Base-by-base conservation (phyloP, 2,888 invertebrate genomes). In the Hypena proboscidalis region DNA sequence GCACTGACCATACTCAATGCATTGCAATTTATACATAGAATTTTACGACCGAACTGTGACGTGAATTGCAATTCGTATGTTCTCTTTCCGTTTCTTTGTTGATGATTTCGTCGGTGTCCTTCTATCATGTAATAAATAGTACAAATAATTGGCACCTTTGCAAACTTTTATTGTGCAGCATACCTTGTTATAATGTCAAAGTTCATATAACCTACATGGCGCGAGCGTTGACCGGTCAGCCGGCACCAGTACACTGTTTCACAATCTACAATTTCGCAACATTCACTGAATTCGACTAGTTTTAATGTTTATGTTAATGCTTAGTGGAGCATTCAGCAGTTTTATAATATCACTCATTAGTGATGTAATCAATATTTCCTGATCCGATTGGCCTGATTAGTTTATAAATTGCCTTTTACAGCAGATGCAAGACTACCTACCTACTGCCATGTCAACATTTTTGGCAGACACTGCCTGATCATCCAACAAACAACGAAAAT, bases 1-100 rank as follows among this genome's bases (percentile, higher is more conserved):
- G 58, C 27, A 76, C 81, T 83, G 83, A 82, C 83, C 83, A 74
- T 41, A 59, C 75, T 70, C 79, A 81, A 77, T 68, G 66, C 42
- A 46, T 48, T 66, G 60, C 66, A 59, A 60, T 68, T 57, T 62
- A 64, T 61, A 60, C 66, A 54, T 66, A 52, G 43, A 64, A 69
- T 50, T 76, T 80, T 74, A 75, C 67, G 74, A 71, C 29, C 56
- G 30, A 47, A 29, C 21, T 43, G 50, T 77, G 67, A 74, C 70
- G 70, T 55, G 54, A 54, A 53, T 60, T 64, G 56, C 54, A 62
- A 29, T 50, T 50, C 61, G 51, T 63, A 53, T 47, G 55, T 65
- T 56, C 54, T 46, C 37, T 42, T 46, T 50, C 40, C 40, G 55
- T 53, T 25, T 35, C n/a, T 39, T 25, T 34, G 31, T 36, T 26